phyloP scores from a whole-genome alignment of 2,888 invertebrate genomes.

The Odontothrips loti region DNA sequence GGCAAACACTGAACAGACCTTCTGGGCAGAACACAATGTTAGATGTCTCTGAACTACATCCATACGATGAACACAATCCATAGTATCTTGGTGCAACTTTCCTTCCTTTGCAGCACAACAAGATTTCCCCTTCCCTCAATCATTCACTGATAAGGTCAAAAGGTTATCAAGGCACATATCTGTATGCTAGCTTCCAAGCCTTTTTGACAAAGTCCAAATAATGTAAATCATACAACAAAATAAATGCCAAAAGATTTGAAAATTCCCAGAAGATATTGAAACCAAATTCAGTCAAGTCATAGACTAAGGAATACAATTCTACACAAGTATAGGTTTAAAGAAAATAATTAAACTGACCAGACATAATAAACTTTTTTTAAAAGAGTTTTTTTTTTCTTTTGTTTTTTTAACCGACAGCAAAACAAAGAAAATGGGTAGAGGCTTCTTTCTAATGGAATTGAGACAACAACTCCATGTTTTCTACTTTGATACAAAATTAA shows the following conservation, averaged over 20 bases:
- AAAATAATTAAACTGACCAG: no score
- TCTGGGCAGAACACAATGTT: neutral
- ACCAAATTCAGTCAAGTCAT: no score
- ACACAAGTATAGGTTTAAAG: no score
- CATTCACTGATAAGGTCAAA: neutral
- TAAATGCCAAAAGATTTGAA: neutral
- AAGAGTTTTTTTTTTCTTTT: no score
- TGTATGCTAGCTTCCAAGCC: neutral
- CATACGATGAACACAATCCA: constrained; percentile 18
- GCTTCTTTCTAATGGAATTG: no score
- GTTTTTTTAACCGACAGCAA: no score
- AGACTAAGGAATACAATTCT: no score
- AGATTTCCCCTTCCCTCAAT: neutral
- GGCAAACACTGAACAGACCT: neutral
- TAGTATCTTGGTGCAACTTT: neutral
- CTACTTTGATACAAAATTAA: neutral
- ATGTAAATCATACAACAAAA: neutral
- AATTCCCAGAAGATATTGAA: no score
- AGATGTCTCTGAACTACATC: neutral
- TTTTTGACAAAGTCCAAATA: neutral
- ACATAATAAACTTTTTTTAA: no score
- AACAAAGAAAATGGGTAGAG: no score
- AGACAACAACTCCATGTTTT: no score
- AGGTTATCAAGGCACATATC: neutral
- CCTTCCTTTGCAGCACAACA: neutral